Evolutionary conservation across 2,888 invertebrate genomes (phyloP), one percentile per base, ranked within the genome.

Genomic region (Caenorhabditis macrosperma): DNA sequence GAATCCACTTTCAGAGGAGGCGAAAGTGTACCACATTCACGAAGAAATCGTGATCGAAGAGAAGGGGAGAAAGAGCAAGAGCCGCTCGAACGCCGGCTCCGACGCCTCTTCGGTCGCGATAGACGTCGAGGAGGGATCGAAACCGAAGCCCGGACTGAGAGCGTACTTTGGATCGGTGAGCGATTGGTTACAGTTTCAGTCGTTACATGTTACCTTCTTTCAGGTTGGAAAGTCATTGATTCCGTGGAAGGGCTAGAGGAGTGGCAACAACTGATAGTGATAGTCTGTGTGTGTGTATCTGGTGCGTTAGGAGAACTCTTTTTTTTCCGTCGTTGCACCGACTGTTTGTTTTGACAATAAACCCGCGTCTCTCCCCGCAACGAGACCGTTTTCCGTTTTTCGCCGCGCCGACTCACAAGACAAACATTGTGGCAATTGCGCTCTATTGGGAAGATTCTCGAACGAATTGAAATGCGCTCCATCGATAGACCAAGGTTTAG

Each of bases 321-420:
- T 38, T 38, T 5, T 38, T 2, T 38, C 38, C 33, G 5, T 33
- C 33, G 33, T 59, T 33, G 35, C 30, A 15, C 20, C 26, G 20
- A n/a, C 9, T 69, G 24, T 69, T 69, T 69, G 61, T 61, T 69
- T 52, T 61, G 69, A 69, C 41, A 44, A 69, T 61, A 60, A 69
- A 69, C 38, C 69, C 69, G 20, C 60, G 52, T 68, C 59, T 26
- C 41, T 17, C 55, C n/a, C n/a, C n/a, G n/a, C n/a, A n/a, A n/a
- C n/a, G n/a, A n/a, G n/a, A n/a, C n/a, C n/a, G n/a, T 24, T 22
- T 68, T 28, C 44, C 41, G 41, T 28, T 24, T 35, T 68, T 68
- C 35, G 55, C 26, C 22, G 1, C 26, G n/a, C n/a, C n/a, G n/a
- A n/a, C n/a, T n/a, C n/a, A n/a, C 41, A 12, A 24, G 22, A 35